phyloP scores from a whole-genome alignment of 2,797 vertebrate species.

The Onychomys arenicola region DNA sequence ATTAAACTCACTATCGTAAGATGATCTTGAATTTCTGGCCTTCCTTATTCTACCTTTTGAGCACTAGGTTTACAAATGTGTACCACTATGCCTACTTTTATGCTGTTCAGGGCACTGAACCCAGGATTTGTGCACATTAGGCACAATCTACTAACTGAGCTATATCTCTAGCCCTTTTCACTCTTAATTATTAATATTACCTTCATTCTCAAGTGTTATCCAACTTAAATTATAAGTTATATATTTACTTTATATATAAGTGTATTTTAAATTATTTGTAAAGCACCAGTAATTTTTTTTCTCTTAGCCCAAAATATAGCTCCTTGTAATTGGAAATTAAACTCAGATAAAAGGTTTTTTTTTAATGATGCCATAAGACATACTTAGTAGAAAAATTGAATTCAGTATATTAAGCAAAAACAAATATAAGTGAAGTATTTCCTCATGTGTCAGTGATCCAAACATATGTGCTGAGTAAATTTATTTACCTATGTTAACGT shows the following conservation, averaged over 20 bases:
- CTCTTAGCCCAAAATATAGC: not conserved
- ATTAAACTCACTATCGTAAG: not conserved
- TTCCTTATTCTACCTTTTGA: not conserved
- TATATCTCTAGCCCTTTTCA: not conserved
- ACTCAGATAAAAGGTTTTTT: not conserved
- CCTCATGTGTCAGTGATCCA: not conserved
- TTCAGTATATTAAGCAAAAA: slow-evolving; percentile 39
- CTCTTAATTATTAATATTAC: not conserved
- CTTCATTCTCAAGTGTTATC: not conserved
- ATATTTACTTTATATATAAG: not conserved
- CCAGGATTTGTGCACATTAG: not conserved
- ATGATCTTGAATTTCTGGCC: not conserved
- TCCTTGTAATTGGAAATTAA: slow-evolving; percentile 48
- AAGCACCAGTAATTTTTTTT: not conserved
- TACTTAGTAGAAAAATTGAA: slow-evolving; percentile 13
- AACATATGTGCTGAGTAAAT: slow-evolving; percentile 23
- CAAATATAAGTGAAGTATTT: slow-evolving; percentile 10
- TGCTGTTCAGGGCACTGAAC: not conserved
- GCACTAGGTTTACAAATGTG: not conserved
- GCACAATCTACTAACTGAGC: not conserved
- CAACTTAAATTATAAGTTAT: not conserved
- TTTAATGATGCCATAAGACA: not conserved
- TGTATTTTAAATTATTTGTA: slow-evolving; percentile 17
- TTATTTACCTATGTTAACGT: not conserved
- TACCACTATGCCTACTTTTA: not conserved